Base-by-base conservation (phyloP, 2,888 invertebrate species). In the Entomobrya proxima region DNA sequence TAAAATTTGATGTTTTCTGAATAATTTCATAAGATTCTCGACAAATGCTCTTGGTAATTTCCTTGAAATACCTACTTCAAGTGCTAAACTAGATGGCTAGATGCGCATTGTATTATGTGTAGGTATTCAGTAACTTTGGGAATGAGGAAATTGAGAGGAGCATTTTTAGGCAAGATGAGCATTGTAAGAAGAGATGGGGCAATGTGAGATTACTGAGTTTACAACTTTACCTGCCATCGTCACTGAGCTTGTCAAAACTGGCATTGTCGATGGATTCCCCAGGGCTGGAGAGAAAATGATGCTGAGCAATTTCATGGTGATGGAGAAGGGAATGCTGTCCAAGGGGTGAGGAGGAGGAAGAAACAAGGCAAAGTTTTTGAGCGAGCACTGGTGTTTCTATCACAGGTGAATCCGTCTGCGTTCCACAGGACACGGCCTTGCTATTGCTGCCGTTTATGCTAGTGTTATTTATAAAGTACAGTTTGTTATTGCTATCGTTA, bases 231-330 rank as follows among this genome's bases (percentile, higher is more conserved):
- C 89, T 88, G 77, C 88, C 87, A 69, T 89, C 89, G 61, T 89
- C 89, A 64, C 89, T 89, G 40, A 89, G 87, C 79, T 87, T 88
- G 47, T 89, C 89, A 24, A 88, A 77, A 24, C 78, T 85, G 55
- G 82, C 79, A 40, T 86, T 88, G 32, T 88, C 87, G 52, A 85
- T 78, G n/a, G 78, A 61, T 47, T 64, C 76, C 15, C 76, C 76
- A 7, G 74, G 74, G 52, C 74, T 74, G 50, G 74, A 74, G 21
- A 74, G 74, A 13, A 74, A 76, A 55, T 76, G 76, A 58, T 55
- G 55, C 64, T 37, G 69, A 76, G 69, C 32, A 64, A 55, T 24
- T 9, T 84, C 69, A 69, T 84, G 77, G 18, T 55, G 72, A 27
- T 72, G 80, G 37, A 44, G 67, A n/a, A 52, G 32, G 13, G 3